Conservation (phyloP, 2,797 vertebrate genomes). For the Pangasius macronema region DNA sequence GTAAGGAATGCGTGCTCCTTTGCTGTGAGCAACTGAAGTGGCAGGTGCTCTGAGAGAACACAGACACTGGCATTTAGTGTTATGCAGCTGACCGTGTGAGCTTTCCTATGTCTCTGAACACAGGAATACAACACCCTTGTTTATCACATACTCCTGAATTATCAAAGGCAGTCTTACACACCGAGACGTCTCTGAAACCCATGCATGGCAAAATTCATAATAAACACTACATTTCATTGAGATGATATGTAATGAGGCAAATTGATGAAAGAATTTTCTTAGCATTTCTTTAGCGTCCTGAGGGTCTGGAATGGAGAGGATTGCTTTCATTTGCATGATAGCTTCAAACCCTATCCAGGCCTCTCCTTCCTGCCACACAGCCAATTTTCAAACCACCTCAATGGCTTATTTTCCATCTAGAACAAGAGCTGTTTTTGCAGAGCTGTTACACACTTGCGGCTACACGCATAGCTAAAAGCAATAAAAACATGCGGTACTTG, state of each 20-base stretch:
- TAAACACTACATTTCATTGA: background rate
- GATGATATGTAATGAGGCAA: background rate
- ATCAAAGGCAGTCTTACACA: background rate
- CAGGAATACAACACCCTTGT: conserved; percentile 45
- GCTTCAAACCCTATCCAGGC: conserved; percentile 55
- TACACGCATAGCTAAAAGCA: conserved; percentile 62
- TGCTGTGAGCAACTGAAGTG: conserved; percentile 66
- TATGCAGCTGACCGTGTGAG: conserved; percentile 66
- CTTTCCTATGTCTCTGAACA: conserved; percentile 55
- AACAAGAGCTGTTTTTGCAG: conserved; percentile 77
- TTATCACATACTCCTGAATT: conserved; percentile 5
- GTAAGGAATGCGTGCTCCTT: conserved; percentile 68
- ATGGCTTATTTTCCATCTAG: conserved; percentile 38
- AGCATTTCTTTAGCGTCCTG: conserved; percentile 21
- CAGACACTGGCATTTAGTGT: conserved; percentile 72
- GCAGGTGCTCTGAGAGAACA: conserved; percentile 74
- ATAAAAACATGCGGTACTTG: conserved; percentile 1
- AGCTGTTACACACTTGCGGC: conserved; percentile 64
- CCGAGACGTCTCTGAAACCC: background rate
- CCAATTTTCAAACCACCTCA: conserved; percentile 55
- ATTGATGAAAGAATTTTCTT: background rate
- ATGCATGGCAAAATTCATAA: background rate
- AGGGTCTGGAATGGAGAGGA: conserved; percentile 56
- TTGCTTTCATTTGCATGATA: conserved; percentile 74
- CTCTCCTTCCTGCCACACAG: conserved; percentile 58